These are phyloP conservation scores for Unio pictorum DNA, from an alignment of 2,888 invertebrate genomes.

Conservation along the genomic window DNA sequence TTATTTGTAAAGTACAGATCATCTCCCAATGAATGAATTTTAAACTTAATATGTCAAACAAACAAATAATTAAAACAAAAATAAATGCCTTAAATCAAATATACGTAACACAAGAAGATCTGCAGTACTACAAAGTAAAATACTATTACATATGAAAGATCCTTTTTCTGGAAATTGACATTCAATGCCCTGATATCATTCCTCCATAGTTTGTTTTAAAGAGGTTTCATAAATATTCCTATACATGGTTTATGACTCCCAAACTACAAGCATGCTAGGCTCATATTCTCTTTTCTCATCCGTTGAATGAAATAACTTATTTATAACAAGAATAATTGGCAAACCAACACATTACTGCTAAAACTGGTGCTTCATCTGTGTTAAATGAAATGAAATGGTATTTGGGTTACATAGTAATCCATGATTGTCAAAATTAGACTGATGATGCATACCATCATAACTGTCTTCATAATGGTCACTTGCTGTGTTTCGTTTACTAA, in stretches of 20 bases:
- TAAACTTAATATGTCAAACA: too few species aligned
- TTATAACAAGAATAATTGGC: constrained; percentile 19
- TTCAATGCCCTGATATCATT: constrained; percentile 6
- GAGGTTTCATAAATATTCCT: constrained; percentile 26
- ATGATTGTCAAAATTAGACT: constrained; percentile 4
- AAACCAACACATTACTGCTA: constrained; percentile 16
- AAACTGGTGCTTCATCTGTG: constrained; percentile 36
- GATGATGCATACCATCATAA: constrained; percentile 20
- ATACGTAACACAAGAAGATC: constrained; percentile 14
- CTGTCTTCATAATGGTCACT: constrained; percentile 10
- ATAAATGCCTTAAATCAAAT: too few species aligned
- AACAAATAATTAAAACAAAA: too few species aligned
- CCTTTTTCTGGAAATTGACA: constrained; percentile 5
- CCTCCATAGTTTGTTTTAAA: constrained; percentile 8
- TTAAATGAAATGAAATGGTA: constrained; percentile 20
- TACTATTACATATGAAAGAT: constrained; percentile 11
- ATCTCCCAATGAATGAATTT: too few species aligned
- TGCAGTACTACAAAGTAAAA: constrained; percentile 13
- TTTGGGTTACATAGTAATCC: constrained; percentile 14
- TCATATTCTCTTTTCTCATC: not conserved
- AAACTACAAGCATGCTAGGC: too few species aligned
- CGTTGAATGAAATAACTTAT: too few species aligned
- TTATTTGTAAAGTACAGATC: too few species aligned
- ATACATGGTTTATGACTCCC: not conserved
- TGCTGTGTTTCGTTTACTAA: not conserved